Percentiles rank a stretch among this genome's conserved stretches.
phyloP scores from a whole-genome alignment of 2,888 invertebrate genomes.

The Sesia apiformis region DNA sequence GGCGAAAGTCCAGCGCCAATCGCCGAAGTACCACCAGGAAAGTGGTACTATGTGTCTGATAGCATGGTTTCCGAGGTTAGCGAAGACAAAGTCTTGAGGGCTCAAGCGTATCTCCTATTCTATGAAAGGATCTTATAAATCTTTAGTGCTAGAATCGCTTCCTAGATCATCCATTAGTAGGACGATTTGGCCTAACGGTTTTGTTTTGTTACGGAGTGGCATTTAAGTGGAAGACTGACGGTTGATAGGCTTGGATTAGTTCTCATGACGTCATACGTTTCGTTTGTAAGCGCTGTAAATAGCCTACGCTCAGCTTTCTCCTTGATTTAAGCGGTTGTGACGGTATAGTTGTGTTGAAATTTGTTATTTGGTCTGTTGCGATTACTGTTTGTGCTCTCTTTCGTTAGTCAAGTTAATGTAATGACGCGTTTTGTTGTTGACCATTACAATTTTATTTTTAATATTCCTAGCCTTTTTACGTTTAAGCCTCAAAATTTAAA shows the following conservation, averaged over 20 bases:
- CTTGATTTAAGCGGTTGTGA: background rate
- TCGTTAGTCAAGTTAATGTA: background rate
- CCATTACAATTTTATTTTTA: too few relatives aligned
- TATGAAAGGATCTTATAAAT: conserved; percentile 92
- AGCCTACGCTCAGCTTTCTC: conserved; percentile 21
- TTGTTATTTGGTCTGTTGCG: conserved; percentile 11
- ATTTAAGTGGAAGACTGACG: conserved; percentile 59
- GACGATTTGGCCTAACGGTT: conserved; percentile 22
- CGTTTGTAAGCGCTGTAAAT: conserved; percentile 36
- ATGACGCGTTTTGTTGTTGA: too few relatives aligned
- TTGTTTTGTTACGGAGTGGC: conserved; percentile 27
- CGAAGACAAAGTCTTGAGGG: conserved; percentile 85
- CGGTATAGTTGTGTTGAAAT: conserved; percentile 3
- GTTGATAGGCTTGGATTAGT: conserved; percentile 22
- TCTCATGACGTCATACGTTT: conserved; percentile 18
- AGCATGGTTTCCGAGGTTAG: conserved; percentile 87
- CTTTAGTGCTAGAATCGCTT: conserved; percentile 2
- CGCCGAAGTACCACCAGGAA: conserved; percentile 75
- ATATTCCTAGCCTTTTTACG: too few relatives aligned
- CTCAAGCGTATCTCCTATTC: conserved; percentile 96
- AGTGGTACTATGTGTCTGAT: conserved; percentile 97
- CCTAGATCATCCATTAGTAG: background rate
- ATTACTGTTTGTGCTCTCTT: conserved; percentile 7
- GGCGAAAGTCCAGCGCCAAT: conserved; percentile 52
- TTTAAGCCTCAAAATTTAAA: too few relatives aligned